Evolutionary conservation across 2,113 vertebrate genomes (phyloP).

Genomic region (Sinocyclocheilus anshuiensis): DNA sequence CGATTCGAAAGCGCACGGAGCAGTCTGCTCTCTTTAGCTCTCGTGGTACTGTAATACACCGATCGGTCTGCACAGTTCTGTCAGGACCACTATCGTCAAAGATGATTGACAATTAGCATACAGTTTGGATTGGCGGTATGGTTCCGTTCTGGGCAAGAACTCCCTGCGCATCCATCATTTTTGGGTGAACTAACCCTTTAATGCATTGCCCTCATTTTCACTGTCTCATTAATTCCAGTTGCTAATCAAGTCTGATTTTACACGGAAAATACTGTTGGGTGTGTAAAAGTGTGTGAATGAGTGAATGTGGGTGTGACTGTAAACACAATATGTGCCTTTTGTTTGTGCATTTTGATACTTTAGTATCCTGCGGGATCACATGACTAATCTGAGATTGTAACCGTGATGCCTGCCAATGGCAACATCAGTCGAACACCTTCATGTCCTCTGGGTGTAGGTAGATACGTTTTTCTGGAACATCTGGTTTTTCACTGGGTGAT

Average conservation of each 20-base stretch:
- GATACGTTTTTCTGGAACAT: slow-evolving; percentile 37
- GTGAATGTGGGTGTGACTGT: slow-evolving; percentile 13
- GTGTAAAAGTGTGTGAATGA: neutral
- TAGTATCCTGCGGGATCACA: neutral
- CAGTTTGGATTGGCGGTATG: too few relatives aligned
- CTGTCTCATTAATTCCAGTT: neutral
- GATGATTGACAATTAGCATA: too few relatives aligned
- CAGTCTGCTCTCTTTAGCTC: too few relatives aligned
- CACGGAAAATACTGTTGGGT: neutral
- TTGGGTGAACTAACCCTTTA: neutral
- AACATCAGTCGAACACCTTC: neutral
- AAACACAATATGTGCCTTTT: neutral
- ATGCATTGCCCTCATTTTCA: neutral
- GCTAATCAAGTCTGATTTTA: neutral
- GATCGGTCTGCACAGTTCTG: too few relatives aligned
- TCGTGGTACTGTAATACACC: too few relatives aligned
- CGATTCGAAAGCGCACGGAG: too few relatives aligned
- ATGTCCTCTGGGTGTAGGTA: neutral
- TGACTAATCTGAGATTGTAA: neutral
- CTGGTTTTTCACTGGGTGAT: slow-evolving; percentile 42
- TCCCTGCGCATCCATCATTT: too few relatives aligned
- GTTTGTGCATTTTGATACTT: slow-evolving; percentile 23
- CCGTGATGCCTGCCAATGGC: neutral
- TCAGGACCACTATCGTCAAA: too few relatives aligned
- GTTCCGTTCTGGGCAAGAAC: too few relatives aligned